Conservation (phyloP, 2,888 invertebrate genomes). For the Hirtodrosophila cameraria region DNA sequence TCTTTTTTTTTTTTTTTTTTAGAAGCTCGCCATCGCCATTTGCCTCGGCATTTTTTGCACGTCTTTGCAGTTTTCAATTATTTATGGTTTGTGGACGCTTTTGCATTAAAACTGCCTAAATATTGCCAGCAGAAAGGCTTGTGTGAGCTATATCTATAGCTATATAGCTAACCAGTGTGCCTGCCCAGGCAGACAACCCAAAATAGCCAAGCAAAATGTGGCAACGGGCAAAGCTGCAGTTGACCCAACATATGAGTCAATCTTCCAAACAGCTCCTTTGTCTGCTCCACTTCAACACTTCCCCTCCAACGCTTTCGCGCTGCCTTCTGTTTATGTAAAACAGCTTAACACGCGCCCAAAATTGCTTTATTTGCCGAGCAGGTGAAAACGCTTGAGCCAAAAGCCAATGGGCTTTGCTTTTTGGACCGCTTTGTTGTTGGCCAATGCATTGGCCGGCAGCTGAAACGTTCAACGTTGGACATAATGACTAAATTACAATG, state of each 20-base stretch:
- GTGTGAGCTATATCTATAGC: constrained; percentile 17
- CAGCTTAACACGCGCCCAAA: constrained; percentile 62
- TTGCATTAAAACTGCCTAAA: constrained; percentile 74
- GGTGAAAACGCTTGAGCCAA: constrained; percentile 45
- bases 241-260: constrained; percentile 68
- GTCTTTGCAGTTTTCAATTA: constrained; percentile 79
- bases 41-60: constrained; percentile 64
- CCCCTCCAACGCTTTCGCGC: background rate
- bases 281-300: background rate
- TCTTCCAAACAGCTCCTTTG: constrained; percentile 21
- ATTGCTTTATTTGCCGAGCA: constrained; percentile 61
- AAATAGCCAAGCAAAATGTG: constrained; percentile 61
- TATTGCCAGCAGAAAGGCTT: constrained; percentile 54
- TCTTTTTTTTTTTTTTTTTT: constrained; percentile 24
- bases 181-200: constrained; percentile 47
- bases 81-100: constrained; percentile 77
- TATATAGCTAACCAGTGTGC: constrained; percentile 9
- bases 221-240: constrained; percentile 48
- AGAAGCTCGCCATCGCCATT: constrained; percentile 46
- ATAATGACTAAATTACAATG: constrained; percentile 63
- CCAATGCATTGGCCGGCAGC: constrained; percentile 39
- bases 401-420: constrained; percentile 31
- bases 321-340: constrained; percentile 59
- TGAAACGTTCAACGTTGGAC: constrained; percentile 33
- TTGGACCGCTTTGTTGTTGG: constrained; percentile 17